Evolutionary conservation across 2,797 vertebrate species (phyloP).

Genomic region (Gallinago solitaria): DNA sequence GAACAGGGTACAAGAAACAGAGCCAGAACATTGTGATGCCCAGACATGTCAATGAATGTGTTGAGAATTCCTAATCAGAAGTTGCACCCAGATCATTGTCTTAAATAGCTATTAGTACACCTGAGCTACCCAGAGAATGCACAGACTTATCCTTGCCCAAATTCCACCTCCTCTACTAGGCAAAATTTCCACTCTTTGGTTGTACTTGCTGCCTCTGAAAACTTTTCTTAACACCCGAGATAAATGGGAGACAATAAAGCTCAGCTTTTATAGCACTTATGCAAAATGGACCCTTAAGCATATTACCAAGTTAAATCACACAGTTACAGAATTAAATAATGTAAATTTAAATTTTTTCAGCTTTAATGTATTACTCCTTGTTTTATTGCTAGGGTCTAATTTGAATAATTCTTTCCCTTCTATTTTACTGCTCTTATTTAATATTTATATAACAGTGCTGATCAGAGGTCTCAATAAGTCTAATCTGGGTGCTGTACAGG

Average conservation of each 20-base stretch:
- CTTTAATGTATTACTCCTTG: conserved; percentile 30
- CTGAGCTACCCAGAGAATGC: background rate
- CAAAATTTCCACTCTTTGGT: background rate
- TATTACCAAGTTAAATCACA: conserved; percentile 44
- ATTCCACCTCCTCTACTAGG: background rate
- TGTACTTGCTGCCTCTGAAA: background rate
- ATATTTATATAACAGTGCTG: conserved; percentile 25
- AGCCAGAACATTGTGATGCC: background rate
- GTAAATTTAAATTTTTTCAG: conserved; percentile 42
- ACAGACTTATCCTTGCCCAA: background rate
- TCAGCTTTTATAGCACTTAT: conserved; percentile 30
- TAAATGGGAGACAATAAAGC: conserved; percentile 57
- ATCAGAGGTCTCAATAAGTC: background rate
- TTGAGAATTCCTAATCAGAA: background rate
- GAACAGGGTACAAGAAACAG: background rate
- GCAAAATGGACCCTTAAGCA: conserved; percentile 43
- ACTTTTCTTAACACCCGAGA: conserved; percentile 17
- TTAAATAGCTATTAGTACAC: background rate
- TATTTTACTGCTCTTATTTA: conserved; percentile 33
- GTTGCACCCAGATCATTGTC: background rate
- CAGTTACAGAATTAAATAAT: conserved; percentile 56
- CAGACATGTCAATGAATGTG: background rate
- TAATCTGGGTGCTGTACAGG: background rate
- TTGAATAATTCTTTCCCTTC: conserved; percentile 22
- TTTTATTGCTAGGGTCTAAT: conserved; percentile 52